Evolutionary conservation across 2,888 invertebrate genomes (phyloP).

Genomic region (Morpho deidamia): DNA sequence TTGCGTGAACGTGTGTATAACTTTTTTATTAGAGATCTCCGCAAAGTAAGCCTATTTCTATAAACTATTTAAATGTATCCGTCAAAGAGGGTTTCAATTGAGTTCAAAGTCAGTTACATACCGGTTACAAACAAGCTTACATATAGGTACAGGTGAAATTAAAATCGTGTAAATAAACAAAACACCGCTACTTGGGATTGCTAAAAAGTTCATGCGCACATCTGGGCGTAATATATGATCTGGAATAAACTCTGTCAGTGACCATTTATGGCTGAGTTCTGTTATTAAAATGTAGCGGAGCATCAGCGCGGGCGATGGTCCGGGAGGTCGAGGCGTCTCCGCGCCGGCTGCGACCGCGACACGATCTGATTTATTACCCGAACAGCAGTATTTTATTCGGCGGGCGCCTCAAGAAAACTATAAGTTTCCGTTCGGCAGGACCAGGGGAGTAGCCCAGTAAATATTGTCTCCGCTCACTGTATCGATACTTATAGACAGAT

Average conservation of each 20-base stretch:
- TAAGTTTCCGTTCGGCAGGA: slow-evolving; percentile 76
- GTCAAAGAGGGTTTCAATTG: no score
- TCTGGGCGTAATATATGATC: slow-evolving; percentile 62
- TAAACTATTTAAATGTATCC: no score
- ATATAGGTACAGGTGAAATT: not conserved
- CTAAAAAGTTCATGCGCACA: slow-evolving; percentile 55
- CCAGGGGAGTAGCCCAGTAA: slow-evolving; percentile 73
- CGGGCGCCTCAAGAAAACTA: slow-evolving; percentile 78
- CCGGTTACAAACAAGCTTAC: not conserved
- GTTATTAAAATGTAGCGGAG: slow-evolving; percentile 75
- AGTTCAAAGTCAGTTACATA: no score
- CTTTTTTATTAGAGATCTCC: no score
- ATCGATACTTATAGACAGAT: slow-evolving; percentile 70
- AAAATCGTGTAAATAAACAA: not conserved
- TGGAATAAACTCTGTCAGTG: slow-evolving; percentile 73
- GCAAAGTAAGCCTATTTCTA: no score
- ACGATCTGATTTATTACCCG: slow-evolving; percentile 71
- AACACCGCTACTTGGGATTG: slow-evolving; percentile 30
- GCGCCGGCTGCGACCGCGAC: slow-evolving; percentile 68
- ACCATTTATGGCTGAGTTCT: slow-evolving; percentile 65
- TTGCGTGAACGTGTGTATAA: no score
- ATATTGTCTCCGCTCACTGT: slow-evolving; percentile 72
- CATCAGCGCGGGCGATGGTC: slow-evolving; percentile 30
- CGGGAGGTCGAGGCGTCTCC: slow-evolving; percentile 44
- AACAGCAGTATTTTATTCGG: slow-evolving; percentile 76